Conservation (phyloP, 2,888 invertebrate species). For the Onchidella celtica region DNA sequence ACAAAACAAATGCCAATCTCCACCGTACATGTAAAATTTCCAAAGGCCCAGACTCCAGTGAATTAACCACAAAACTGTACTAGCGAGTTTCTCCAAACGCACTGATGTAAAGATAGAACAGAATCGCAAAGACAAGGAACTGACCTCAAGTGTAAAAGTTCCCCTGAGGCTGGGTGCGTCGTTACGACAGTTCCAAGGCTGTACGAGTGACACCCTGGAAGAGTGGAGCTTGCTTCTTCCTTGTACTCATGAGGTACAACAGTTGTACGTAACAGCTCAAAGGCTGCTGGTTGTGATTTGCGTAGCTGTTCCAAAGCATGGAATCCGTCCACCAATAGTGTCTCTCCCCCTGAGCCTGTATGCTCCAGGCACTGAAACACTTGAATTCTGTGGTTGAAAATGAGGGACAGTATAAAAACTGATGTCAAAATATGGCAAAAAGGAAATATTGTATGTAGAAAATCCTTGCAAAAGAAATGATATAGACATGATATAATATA, state of each 20-base stretch:
- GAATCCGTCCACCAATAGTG: slow-evolving; percentile 88
- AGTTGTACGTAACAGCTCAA: slow-evolving; percentile 83
- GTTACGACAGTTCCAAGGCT: slow-evolving; percentile 60
- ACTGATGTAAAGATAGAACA: no score
- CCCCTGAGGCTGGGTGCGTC: slow-evolving; percentile 81
- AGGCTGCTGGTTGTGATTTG: slow-evolving; percentile 83
- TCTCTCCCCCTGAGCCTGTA: slow-evolving; percentile 86
- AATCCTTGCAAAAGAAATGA: not conserved
- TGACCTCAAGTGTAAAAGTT: slow-evolving; percentile 83
- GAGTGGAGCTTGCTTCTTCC: slow-evolving; percentile 48
- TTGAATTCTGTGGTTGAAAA: slow-evolving; percentile 80
- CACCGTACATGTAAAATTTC: no score
- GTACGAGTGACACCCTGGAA: slow-evolving; percentile 50
- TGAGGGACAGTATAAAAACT: not conserved
- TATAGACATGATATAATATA: not conserved
- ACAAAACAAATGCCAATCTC: no score
- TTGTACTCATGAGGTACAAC: slow-evolving; percentile 83
- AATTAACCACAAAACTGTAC: no score
- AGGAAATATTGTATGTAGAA: no score
- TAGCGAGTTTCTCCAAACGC: no score
- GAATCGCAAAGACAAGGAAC: no score
- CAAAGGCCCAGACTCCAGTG: no score
- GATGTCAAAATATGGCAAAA: no score
- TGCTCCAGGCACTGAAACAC: slow-evolving; percentile 84
- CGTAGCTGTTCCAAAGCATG: slow-evolving; percentile 84